Percentiles rank a stretch among this genome's conserved stretches.
Conservation (phyloP, 2,797 vertebrate genomes). For the Hylomyscus alleni region DNA sequence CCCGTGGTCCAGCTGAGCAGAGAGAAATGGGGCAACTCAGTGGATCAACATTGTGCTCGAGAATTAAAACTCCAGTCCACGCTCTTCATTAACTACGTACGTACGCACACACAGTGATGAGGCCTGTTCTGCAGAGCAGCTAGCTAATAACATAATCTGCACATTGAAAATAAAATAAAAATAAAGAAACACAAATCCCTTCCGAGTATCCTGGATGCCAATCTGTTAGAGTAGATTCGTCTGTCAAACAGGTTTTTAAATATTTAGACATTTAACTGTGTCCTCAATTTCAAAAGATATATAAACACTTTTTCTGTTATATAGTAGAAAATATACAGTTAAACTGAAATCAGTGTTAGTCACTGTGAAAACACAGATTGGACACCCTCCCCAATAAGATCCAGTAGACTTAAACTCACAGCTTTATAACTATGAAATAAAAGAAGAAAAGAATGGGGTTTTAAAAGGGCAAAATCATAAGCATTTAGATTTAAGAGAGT, state of each 20-base stretch:
- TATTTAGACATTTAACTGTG: conserved; percentile 80
- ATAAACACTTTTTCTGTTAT: conserved; percentile 81
- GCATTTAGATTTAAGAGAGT: conserved; percentile 76
- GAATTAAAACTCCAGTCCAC: conserved; percentile 91
- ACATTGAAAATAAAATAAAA: conserved; percentile 74
- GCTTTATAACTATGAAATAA: conserved; percentile 85
- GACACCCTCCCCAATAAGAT: conserved; percentile 51
- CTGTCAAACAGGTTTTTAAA: conserved; percentile 81
- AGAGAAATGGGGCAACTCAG: conserved; percentile 96
- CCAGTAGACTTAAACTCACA: conserved; percentile 82
- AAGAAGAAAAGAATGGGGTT: conserved; percentile 84
- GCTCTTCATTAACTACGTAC: conserved; percentile 87
- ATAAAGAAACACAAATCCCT: conserved; percentile 76
- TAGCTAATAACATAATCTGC: conserved; percentile 86
- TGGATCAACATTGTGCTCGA: conserved; percentile 92
- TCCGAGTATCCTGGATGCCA: conserved; percentile 74
- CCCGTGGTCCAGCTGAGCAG: conserved; percentile 97
- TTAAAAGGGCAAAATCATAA: conserved; percentile 84
- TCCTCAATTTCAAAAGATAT: conserved; percentile 82
- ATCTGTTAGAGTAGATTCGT: conserved; percentile 82
- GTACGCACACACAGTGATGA: conserved; percentile 58
- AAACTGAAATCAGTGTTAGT: conserved; percentile 82
- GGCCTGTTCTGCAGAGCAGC: conserved; percentile 85
- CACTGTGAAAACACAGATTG: conserved; percentile 81
- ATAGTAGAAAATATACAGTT: conserved; percentile 77